Percentiles rank a stretch among this genome's conserved stretches.
phyloP scores from a whole-genome alignment of 2,888 invertebrate species.

The Tenthredo distinguenda region DNA sequence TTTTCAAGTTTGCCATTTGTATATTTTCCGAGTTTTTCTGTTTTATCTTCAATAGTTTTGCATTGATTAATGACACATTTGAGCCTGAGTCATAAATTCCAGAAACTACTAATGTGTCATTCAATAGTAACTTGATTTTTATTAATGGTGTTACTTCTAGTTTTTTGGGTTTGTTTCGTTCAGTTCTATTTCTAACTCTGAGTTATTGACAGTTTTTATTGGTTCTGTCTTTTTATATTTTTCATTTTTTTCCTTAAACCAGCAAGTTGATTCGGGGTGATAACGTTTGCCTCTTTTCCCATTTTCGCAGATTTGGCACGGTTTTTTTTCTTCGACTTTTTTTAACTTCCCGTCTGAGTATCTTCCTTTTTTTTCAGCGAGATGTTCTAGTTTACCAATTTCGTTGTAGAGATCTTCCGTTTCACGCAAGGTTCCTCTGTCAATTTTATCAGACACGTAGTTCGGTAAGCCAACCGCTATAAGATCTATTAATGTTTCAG shows the following conservation, averaged over 20 bases:
- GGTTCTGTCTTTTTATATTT: constrained; percentile 12
- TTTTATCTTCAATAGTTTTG: constrained; percentile 58
- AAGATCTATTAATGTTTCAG: constrained; percentile 63
- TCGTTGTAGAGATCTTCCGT: constrained; percentile 68
- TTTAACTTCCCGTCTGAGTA: constrained; percentile 49
- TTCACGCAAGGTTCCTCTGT: constrained; percentile 64
- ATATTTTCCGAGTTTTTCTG: constrained; percentile 50
- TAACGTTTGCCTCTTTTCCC: constrained; percentile 58
- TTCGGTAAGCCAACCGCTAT: constrained; percentile 67
- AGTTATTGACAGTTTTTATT: constrained; percentile 60
- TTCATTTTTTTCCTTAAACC: constrained; percentile 59
- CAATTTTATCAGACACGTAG: constrained; percentile 64
- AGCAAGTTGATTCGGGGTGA: constrained; percentile 57
- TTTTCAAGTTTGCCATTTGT: constrained; percentile 55
- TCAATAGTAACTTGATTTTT: constrained; percentile 55
- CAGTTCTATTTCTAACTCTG: constrained; percentile 61
- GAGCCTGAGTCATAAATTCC: constrained; percentile 60
- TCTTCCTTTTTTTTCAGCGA: constrained; percentile 62
- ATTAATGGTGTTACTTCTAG: constrained; percentile 62
- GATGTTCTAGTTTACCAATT: constrained; percentile 66
- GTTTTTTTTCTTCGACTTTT: constrained; percentile 47
- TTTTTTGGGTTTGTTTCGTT: constrained; percentile 62
- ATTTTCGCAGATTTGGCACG: constrained; percentile 51
- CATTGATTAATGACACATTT: constrained; percentile 59
- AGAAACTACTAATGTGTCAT: constrained; percentile 51